A percentile compares a stretch with the other conserved stretches of the same genome.
Conservation (phyloP, 2,797 vertebrate species). For the Heliangelus exortis region DNA sequence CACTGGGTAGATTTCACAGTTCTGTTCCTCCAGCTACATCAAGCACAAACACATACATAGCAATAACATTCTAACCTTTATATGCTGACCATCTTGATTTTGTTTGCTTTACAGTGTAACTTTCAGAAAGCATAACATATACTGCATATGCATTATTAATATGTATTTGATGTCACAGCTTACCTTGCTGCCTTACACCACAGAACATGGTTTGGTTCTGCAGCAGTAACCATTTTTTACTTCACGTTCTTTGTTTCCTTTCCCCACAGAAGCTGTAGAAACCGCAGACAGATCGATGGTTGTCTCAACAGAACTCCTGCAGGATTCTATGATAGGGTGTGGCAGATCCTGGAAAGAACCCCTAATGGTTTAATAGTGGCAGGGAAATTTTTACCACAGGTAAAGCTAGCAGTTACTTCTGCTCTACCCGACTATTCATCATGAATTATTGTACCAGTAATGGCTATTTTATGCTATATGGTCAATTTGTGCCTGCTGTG, state of each 20-base stretch:
- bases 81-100: neutral
- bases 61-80: neutral
- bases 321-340: conserved; percentile 95
- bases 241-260: neutral
- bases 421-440: neutral
- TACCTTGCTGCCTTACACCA: neutral
- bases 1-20: neutral
- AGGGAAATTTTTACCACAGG: conserved; percentile 91
- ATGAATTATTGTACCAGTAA: neutral
- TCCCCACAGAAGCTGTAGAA: conserved; percentile 87
- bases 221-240: neutral
- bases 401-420: conserved; percentile 54
- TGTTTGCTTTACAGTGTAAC: neutral
- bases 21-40: neutral
- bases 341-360: conserved; percentile 98
- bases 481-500: neutral
- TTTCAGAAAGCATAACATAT: neutral
- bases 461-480: neutral
- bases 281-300: conserved; percentile 93
- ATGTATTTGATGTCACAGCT: neutral
- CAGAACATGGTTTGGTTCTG: neutral
- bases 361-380: conserved; percentile 88
- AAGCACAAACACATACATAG: neutral
- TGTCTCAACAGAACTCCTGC: conserved; percentile 92
- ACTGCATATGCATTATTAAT: neutral